Evolutionary conservation across 2,888 invertebrate species (phyloP).

Genomic region (Drosophila borealis): DNA sequence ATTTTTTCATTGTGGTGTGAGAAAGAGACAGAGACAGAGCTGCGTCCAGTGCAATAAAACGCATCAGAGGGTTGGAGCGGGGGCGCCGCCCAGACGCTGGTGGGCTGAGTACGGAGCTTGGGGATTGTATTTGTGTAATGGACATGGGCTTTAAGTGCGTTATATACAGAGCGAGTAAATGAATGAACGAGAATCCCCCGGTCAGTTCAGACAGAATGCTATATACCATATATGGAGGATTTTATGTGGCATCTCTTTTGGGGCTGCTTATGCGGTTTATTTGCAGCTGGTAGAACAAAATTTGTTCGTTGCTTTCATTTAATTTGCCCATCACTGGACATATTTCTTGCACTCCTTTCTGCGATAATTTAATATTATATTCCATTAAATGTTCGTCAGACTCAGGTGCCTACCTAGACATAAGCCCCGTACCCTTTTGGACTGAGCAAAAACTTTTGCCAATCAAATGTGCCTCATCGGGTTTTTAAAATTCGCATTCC

Average conservation of each 20-base stretch:
- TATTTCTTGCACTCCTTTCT: constrained; percentile 34
- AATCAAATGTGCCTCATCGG: constrained; percentile 49
- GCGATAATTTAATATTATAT: constrained; percentile 71
- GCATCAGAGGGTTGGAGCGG: constrained; percentile 30
- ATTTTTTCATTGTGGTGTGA: constrained; percentile 28
- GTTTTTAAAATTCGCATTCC: constrained; percentile 32
- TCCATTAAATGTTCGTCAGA: constrained; percentile 69
- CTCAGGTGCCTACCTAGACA: constrained; percentile 24
- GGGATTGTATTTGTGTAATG: constrained; percentile 43
- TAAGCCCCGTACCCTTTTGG: neutral
- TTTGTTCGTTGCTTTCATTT: constrained; percentile 49
- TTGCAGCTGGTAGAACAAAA: constrained; percentile 17
- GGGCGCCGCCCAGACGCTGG: constrained; percentile 34
- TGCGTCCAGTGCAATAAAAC: constrained; percentile 53
- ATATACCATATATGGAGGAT: constrained; percentile 23
- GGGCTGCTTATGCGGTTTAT: constrained; percentile 60
- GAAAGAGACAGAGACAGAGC: constrained; percentile 23
- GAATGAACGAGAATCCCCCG: constrained; percentile 30
- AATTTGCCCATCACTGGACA: constrained; percentile 34
- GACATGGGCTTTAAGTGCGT: constrained; percentile 65
- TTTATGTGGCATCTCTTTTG: constrained; percentile 29
- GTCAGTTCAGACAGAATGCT: constrained; percentile 21
- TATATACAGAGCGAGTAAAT: constrained; percentile 49
- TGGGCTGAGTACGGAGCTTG: constrained; percentile 27
- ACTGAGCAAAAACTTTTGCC: constrained; percentile 38